Percentiles rank a stretch among this genome's conserved stretches.
phyloP scores from a whole-genome alignment of 2,888 invertebrate species.

The Sarcophaga carnaria region DNA sequence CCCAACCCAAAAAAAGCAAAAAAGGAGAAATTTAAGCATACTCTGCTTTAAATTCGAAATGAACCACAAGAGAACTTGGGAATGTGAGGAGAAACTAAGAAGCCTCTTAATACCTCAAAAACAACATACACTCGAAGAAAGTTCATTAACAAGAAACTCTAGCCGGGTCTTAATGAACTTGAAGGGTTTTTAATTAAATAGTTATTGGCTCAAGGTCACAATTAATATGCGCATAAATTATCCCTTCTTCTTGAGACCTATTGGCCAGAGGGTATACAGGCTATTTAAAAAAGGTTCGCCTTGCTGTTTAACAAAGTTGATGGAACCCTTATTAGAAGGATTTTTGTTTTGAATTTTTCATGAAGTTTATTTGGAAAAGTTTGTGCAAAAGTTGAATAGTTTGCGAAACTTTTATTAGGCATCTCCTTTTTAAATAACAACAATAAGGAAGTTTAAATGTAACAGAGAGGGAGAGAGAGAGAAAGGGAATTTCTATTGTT shows the following conservation, averaged over 20 bases:
- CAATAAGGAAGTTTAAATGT: slow-evolving; percentile 1
- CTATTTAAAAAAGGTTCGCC: too few species aligned
- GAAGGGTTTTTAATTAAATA: slow-evolving; percentile 24
- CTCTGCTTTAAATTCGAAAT: neutral
- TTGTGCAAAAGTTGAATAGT: slow-evolving; percentile 1
- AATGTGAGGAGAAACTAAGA: neutral
- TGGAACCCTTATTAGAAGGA: slow-evolving; percentile 15
- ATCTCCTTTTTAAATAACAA: slow-evolving; percentile 28
- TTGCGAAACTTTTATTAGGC: slow-evolving; percentile 16
- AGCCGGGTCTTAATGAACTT: slow-evolving; percentile 11
- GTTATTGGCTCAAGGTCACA: slow-evolving; percentile 30
- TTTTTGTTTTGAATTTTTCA: neutral
- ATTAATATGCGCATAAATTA: slow-evolving; percentile 49
- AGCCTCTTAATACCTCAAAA: neutral
- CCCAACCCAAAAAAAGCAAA: neutral
- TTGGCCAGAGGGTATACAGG: neutral
- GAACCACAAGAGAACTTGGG: neutral
- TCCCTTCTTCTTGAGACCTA: neutral
- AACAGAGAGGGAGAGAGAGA: too few species aligned
- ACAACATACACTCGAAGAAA: neutral
- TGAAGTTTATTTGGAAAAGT: neutral
- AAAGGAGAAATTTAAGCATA: neutral
- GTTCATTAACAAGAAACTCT: slow-evolving; percentile 27
- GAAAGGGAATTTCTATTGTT: too few species aligned
- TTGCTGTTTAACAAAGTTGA: neutral